Evolutionary conservation across 30 jellyfish, hydroid and myxozoan species (phyloP).

Genomic region (Catostylus mosaicus): DNA sequence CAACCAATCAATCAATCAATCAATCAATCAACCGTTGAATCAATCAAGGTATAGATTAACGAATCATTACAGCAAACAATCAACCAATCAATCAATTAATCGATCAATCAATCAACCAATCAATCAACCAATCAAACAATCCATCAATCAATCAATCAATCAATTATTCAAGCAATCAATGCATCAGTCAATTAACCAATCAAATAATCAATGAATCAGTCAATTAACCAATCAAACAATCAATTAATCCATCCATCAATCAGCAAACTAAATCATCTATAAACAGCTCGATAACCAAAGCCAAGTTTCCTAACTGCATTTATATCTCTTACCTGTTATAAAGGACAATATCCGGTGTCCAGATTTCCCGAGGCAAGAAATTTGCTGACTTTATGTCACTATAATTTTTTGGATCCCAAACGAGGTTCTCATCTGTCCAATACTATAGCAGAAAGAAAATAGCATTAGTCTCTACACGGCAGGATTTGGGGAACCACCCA

Average conservation of each 20-base stretch:
- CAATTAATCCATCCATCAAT: too few species aligned
- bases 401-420: slow-evolving; percentile 70
- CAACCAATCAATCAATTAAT: neutral
- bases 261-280: too few species aligned
- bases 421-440: slow-evolving; percentile 63
- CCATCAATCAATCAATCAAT: neutral
- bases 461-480: neutral
- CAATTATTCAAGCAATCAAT: neutral
- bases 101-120: neutral
- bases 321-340: slow-evolving; percentile 58
- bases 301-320: too few species aligned
- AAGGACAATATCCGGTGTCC: slow-evolving; percentile 79
- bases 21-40: neutral
- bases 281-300: too few species aligned
- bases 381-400: slow-evolving; percentile 53
- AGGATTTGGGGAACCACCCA: neutral
- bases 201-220: too few species aligned
- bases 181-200: neutral
- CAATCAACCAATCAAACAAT: neutral
- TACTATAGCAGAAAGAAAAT: slow-evolving; percentile 18
- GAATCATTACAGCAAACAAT: neutral
- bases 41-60: neutral
- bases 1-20: neutral
- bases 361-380: slow-evolving; percentile 55
- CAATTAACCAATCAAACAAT: too few species aligned